A percentile compares a stretch with the other conserved stretches of the same genome.
Evolutionary conservation across 2,113 vertebrate genomes (phyloP).

Genomic region (Boulengeromyrus knoepffleri): DNA sequence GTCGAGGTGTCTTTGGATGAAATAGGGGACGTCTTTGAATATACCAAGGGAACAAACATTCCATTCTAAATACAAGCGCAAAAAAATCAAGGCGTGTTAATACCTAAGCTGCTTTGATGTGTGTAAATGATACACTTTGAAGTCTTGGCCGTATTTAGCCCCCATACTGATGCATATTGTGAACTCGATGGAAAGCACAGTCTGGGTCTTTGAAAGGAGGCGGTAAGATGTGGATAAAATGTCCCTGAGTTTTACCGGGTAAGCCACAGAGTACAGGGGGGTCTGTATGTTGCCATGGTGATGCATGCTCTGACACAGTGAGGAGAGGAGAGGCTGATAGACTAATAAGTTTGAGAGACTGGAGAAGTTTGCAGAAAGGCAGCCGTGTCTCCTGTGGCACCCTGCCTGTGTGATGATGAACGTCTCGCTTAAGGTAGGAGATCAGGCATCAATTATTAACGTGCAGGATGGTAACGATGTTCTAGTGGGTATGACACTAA

Average conservation of each 20-base stretch:
- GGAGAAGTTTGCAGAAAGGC: not conserved
- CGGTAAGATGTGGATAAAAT: not conserved
- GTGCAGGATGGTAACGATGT: not conserved
- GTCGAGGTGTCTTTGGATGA: not conserved
- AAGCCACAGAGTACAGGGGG: not conserved
- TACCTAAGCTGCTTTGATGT: not conserved
- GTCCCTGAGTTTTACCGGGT: not conserved
- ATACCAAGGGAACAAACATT: not conserved
- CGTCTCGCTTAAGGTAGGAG: not conserved
- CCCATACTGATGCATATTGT: not conserved
- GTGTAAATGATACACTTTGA: not conserved
- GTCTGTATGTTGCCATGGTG: not conserved
- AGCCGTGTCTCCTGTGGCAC: not conserved
- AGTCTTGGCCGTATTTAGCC: not conserved
- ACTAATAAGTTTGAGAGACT: not conserved
- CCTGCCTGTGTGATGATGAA: not conserved
- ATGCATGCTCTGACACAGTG: not conserved
- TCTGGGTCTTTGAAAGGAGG: not conserved
- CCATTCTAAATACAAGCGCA: not conserved
- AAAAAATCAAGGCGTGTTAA: not conserved
- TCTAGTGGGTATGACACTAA: not conserved
- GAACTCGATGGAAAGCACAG: not conserved
- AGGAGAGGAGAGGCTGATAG: not conserved
- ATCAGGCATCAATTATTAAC: not conserved
- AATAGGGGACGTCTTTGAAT: not conserved